Base-by-base conservation (phyloP, 1,140 invertebrate genomes). In the Aplysia californica region DNA sequence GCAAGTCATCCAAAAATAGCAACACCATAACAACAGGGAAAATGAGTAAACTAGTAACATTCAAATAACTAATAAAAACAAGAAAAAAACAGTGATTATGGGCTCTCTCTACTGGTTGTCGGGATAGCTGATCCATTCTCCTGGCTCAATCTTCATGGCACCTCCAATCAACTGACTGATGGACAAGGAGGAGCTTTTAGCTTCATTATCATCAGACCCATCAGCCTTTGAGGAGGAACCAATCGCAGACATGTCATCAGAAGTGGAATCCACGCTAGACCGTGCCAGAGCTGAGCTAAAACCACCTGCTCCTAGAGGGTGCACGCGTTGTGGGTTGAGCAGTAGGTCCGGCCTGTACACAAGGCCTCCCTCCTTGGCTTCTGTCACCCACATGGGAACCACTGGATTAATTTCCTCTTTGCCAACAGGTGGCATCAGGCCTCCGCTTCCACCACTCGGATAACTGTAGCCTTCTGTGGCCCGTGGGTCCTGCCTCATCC, bases 111-210 rank as follows among this genome's bases (percentile, higher is more conserved):
- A 73, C n/a, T 64, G 36, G n/a, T 39, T 15, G 31, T 73, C 70
- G 10, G 70, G 21, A 39, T 73, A 80, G 41, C 23, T 66, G 50
- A 67, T 82, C 56, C 68, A 76, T 26, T 80, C 61, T 38, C 26
- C 69, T 44, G 70, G 71, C 36, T 78, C 80, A 61, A 82, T 75
- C 31, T 77, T 71, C 61, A 79, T 65, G 38, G 58, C 71, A 23
- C 70, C 59, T 55, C 65, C 70, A 39, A 79, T 71, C 18, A 77
- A 36, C 61, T 80, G 70, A 64, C 76, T 58, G 36, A 80, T 71
- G 35, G 78, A 76, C 41, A 76, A 31, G 18, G 67, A 56, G 1
- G 26, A 56, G 15, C 44, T 33, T 29, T 29, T 41, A n/a, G 66
- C 2, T 20, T 68, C 39, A 31, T 5, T 31, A 68, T 41, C 39